phyloP scores from a whole-genome alignment of 2,113 vertebrate genomes.

The Nannospalax galili region DNA sequence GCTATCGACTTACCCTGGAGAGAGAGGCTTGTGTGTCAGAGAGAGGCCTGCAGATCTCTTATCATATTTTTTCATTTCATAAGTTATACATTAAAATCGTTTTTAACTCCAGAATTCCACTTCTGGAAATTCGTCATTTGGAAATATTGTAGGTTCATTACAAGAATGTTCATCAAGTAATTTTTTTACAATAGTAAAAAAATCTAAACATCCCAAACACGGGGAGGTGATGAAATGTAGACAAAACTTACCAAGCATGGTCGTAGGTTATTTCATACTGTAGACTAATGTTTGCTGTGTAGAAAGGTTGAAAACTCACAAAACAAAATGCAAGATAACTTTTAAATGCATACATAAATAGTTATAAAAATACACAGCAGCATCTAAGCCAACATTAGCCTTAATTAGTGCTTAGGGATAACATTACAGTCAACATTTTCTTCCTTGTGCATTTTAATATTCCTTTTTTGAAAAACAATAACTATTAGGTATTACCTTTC shows the following conservation, averaged over 20 bases:
- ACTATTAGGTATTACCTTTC: not conserved
- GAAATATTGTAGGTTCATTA: not conserved
- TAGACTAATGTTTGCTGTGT: not conserved
- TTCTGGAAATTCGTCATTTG: not conserved
- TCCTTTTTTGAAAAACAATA: not conserved
- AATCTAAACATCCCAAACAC: not conserved
- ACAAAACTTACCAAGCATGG: not conserved
- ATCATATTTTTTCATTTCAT: not conserved
- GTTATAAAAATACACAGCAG: not conserved
- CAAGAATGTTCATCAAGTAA: not conserved
- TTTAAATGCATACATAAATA: not conserved
- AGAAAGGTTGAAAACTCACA: not conserved
- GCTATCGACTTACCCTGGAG: too few relatives aligned
- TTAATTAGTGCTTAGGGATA: not conserved
- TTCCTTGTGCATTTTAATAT: not conserved
- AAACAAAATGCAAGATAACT: not conserved
- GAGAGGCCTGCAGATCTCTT: too few relatives aligned
- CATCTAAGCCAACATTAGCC: not conserved
- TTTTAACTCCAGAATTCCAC: not conserved
- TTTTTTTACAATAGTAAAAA: not conserved
- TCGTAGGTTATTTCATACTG: not conserved
- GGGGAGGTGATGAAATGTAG: not conserved
- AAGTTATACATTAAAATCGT: not conserved
- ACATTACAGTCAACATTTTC: not conserved
- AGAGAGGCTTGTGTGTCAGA: too few relatives aligned